phyloP scores from a whole-genome alignment of 2,888 invertebrate genomes.

The Sussaba pulchella region DNA sequence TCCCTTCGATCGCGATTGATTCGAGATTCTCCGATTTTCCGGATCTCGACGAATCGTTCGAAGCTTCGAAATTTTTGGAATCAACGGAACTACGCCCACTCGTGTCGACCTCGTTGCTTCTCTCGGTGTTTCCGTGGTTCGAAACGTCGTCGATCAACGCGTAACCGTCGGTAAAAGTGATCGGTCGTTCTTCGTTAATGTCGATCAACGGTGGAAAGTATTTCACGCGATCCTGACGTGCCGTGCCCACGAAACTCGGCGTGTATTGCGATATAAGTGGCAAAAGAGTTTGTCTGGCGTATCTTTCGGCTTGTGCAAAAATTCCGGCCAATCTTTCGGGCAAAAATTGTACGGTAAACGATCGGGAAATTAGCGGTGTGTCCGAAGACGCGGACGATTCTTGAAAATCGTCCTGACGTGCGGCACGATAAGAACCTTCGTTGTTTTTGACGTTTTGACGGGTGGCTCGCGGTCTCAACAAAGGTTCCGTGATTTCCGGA shows the following conservation, averaged over 20 bases:
- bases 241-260: slow-evolving; percentile 87
- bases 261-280: slow-evolving; percentile 93
- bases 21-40: slow-evolving; percentile 35
- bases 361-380: slow-evolving; percentile 23
- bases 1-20: not conserved
- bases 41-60: slow-evolving; percentile 33
- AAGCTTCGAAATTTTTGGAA: not conserved
- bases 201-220: slow-evolving; percentile 87
- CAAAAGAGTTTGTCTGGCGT: slow-evolving; percentile 91
- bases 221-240: slow-evolving; percentile 85
- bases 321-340: slow-evolving; percentile 92
- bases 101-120: slow-evolving; percentile 51
- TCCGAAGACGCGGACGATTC: slow-evolving; percentile 74
- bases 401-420: slow-evolving; percentile 79
- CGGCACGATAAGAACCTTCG: slow-evolving; percentile 67
- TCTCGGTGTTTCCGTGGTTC: slow-evolving; percentile 30
- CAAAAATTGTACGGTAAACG: slow-evolving; percentile 90
- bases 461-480: slow-evolving; percentile 86
- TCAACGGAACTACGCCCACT: slow-evolving; percentile 10
- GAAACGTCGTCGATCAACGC: not conserved
- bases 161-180: not conserved
- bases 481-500: slow-evolving; percentile 88
- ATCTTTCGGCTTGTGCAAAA: slow-evolving; percentile 92
- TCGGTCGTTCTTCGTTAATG: slow-evolving; percentile 45
- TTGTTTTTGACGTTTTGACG: slow-evolving; percentile 78